Evolutionary conservation across 2,888 invertebrate species (phyloP), one percentile per base, ranked within the genome.

Genomic region (Eupithecia centaureata): DNA sequence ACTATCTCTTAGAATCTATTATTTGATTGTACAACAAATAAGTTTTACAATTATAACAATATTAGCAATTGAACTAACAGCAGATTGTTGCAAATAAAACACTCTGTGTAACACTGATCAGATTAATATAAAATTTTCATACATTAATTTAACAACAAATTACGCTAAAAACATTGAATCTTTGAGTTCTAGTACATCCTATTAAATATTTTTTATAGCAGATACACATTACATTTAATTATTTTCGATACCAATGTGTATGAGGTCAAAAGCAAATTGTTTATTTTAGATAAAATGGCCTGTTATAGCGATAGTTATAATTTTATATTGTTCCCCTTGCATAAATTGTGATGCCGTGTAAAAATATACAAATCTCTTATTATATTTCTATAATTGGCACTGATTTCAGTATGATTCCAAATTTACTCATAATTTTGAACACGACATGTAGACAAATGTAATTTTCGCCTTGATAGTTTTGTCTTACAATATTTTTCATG

Each of bases 251-350:
- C 2, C 8, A 7, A 10, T 8, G 2, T 10, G 42, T 18, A 42
- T 42, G 38, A 18, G 8, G 12, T 38, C 5, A n/a, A n/a, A n/a
- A 38, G n/a, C 18, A 18, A 10, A 8, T 18, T 18, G 18, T 18
- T 18, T 5, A 18, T 8, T 47, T 18, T 18, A 10, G 42, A 47
- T 10, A 10, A 47, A 10, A 47, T 47, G 18, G 0, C 8, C 10
- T 10, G 12, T 47, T 47, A 22, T 22, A 22, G n/a, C n/a, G 22
- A 22, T 42, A 42, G 8, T 22, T 47, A 22, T 47, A 22, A 22
- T 10, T 47, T 10, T 22, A 47, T 47, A 86, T 91, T 92, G 91
- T 86, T 91, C 91, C 75, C 92, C 91, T 87, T 88, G 77, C 80
- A 83, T 87, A 81, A 82, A 83, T 84, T 74, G 79, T 80, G 74